phyloP scores from a whole-genome alignment of 2,113 vertebrate genomes.

The Ifrita kowaldi region DNA sequence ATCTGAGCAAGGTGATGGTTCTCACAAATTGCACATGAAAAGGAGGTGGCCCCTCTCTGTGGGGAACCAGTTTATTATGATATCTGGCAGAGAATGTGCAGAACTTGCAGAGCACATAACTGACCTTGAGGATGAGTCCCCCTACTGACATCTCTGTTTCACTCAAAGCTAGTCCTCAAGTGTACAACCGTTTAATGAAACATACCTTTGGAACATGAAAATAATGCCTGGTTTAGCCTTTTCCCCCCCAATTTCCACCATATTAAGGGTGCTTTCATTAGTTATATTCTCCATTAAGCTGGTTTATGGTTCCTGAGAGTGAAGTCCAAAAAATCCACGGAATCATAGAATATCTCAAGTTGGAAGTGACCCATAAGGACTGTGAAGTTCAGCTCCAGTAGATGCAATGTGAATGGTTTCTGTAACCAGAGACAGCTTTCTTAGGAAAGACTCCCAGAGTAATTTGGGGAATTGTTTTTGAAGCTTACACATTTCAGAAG shows the following conservation, averaged over 20 bases:
- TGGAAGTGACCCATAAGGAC: neutral
- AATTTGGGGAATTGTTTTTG: neutral
- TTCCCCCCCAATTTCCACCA: neutral
- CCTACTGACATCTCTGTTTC: neutral
- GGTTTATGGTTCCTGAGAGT: neutral
- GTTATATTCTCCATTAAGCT: neutral
- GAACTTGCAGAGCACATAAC: neutral
- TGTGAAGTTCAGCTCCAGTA: neutral
- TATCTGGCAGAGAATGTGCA: neutral
- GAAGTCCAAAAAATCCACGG: neutral
- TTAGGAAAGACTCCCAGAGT: neutral
- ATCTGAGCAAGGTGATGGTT: neutral
- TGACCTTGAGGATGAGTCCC: neutral
- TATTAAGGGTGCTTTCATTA: neutral
- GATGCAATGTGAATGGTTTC: neutral
- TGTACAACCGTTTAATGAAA: neutral
- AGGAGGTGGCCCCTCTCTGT: neutral
- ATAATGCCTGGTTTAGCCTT: neutral
- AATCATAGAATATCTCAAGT: neutral
- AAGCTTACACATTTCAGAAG: neutral
- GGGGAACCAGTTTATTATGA: neutral
- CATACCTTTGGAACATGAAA: neutral
- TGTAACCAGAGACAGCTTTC: neutral
- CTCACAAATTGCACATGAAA: neutral
- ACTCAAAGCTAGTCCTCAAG: neutral